Evolutionary conservation across 2,797 vertebrate species (phyloP), one percentile per base, ranked within the genome.

Genomic region (Morus bassanus): DNA sequence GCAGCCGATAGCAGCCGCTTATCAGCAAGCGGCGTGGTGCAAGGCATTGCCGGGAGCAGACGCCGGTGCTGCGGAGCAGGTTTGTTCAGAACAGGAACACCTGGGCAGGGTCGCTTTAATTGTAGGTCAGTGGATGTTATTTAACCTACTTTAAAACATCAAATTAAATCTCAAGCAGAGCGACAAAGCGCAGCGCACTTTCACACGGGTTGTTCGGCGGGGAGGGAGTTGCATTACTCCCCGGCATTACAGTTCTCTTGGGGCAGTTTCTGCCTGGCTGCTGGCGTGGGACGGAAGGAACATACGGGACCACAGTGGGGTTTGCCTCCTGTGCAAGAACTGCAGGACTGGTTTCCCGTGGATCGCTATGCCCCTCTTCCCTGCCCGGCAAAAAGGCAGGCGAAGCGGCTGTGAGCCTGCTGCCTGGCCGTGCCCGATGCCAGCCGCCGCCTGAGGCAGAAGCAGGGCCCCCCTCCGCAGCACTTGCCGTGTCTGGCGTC

Each of bases 81-180:
- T 97, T 97, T 97, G 82, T 76, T 94, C 27, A 21, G 94, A 93
- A 61, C 77, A 91, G 95, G 95, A 96, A 19, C 97, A 73, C 59
- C 69, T 72, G 95, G 95, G 96, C 93, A 95, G 91, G 93, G 89
- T 63, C n/a, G 39, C 89, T 95, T 22, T 97, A 96, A 95, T 97
- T 95, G 95, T 78, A 96, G 92, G 96, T 90, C 96, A 94, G 92
- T 53, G 94, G 27, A 68, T 94, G 89, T 83, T 92, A 31, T 89
- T 96, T 96, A 96, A 94, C 96, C 94, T 75, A 75, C 91, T 96
- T 91, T 85, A 31, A 43, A 46, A 15, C 51, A 27, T 33, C 60
- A 54, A 48, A 33, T 56, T 15, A 72, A 57, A 43, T 7, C 56
- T 61, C 2, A 6, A 46, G 75, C 43, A 11, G 70, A 63, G 35